These are phyloP conservation scores for Morone chrysops DNA, from an alignment of 2,113 vertebrate genomes.

Conservation along the genomic window DNA sequence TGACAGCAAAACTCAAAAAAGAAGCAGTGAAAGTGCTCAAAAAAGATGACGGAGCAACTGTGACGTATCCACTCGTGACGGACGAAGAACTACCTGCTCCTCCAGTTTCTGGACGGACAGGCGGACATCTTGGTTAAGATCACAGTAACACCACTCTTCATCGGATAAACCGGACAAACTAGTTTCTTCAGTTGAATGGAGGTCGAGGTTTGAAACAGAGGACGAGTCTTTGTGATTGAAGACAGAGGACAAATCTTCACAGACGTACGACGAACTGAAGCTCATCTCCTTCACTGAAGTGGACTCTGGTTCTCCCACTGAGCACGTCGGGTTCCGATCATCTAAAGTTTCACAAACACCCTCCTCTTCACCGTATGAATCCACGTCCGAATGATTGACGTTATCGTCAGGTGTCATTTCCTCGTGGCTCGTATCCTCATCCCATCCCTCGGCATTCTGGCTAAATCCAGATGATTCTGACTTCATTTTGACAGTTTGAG, in stretches of 20 bases:
- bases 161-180: not conserved
- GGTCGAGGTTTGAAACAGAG: not conserved
- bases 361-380: slow-evolving; percentile 61
- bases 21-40: not conserved
- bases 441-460: slow-evolving; percentile 86
- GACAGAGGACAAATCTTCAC: not conserved
- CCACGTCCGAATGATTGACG: slow-evolving; percentile 37
- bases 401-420: slow-evolving; percentile 11
- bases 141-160: too few relatives aligned
- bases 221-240: not conserved
- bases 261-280: not conserved
- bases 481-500: not conserved
- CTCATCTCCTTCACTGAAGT: too few relatives aligned
- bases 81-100: slow-evolving; percentile 82
- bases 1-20: not conserved
- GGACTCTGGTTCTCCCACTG: not conserved
- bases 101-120: slow-evolving; percentile 69
- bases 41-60: not conserved
- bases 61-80: not conserved
- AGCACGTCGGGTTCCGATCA: not conserved
- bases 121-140: not conserved
- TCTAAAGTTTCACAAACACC: too few relatives aligned
- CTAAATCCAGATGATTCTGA: slow-evolving; percentile 78
- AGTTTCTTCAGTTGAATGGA: not conserved
- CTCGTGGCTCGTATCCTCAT: slow-evolving; percentile 81